These are phyloP conservation scores for Uropetala carovei DNA, from an alignment of 2,888 invertebrate genomes.

Conservation along the genomic window DNA sequence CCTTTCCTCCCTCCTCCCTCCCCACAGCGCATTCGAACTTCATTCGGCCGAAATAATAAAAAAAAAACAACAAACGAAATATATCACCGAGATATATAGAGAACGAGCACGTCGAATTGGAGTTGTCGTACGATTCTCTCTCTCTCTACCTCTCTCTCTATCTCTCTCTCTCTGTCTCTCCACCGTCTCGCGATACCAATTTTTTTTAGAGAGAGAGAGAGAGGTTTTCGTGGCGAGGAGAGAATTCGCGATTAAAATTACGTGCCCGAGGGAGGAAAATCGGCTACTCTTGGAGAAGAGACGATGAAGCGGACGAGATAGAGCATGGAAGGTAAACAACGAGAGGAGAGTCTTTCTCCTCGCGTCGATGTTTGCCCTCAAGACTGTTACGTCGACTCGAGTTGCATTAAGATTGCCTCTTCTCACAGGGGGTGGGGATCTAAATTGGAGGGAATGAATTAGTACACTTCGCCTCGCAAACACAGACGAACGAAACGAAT, in stretches of 20 bases:
- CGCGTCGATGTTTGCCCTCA: not conserved
- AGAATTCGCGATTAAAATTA: not conserved
- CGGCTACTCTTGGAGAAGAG: not conserved
- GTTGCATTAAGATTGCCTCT: not conserved
- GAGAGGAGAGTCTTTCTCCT: not conserved
- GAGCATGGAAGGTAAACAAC: not conserved
- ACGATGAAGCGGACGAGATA: constrained; percentile 10
- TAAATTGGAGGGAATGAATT: not conserved
- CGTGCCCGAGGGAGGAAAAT: not conserved
- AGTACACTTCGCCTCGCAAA: no score
- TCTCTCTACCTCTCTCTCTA: no score
- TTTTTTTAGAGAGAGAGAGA: not conserved
- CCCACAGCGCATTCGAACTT: no score
- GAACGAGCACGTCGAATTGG: not conserved
- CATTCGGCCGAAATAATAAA: not conserved
- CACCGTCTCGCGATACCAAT: not conserved
- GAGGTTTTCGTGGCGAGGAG: not conserved
- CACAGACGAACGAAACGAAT: not conserved
- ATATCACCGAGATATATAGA: not conserved
- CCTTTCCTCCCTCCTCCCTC: no score
- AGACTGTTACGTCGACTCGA: not conserved
- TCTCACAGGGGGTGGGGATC: not conserved
- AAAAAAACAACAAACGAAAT: not conserved
- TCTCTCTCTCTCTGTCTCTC: no score
- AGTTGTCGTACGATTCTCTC: not conserved